Evolutionary conservation across 2,797 vertebrate species (phyloP).

Genomic region (Rhincodon typus): DNA sequence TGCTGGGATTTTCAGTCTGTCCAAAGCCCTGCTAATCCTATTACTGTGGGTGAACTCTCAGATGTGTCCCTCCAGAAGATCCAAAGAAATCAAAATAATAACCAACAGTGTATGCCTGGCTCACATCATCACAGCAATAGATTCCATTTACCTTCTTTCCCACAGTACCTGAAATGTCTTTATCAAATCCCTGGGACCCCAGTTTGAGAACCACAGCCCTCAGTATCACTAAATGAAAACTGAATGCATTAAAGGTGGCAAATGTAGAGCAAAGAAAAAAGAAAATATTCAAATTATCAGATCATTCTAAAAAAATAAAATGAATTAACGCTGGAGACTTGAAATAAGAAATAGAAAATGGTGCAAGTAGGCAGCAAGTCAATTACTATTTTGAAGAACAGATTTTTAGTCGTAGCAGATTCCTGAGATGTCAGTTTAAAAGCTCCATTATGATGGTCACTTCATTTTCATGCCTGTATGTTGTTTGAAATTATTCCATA

Average conservation of each 20-base stretch:
- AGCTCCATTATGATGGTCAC: background rate
- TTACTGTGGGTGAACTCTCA: too few species aligned
- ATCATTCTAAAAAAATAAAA: background rate
- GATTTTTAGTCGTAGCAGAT: background rate
- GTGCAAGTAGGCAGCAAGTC: too few species aligned
- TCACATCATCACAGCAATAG: too few species aligned
- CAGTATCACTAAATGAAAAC: background rate
- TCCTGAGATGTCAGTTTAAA: background rate
- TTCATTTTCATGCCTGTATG: slow-evolving; percentile 33
- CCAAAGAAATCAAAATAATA: too few species aligned
- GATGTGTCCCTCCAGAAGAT: too few species aligned
- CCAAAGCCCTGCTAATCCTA: background rate
- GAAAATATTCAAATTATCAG: background rate
- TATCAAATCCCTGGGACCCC: too few species aligned
- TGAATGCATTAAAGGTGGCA: background rate
- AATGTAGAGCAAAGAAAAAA: background rate
- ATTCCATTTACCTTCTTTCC: too few species aligned
- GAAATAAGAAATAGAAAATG: background rate
- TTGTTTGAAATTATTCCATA: slow-evolving; percentile 8
- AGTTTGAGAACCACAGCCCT: background rate
- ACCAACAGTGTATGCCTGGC: too few species aligned
- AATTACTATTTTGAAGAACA: background rate
- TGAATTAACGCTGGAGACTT: background rate
- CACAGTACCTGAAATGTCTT: too few species aligned
- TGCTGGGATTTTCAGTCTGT: too few species aligned